Conservation (phyloP, 2,797 vertebrate genomes). For the Sebastes umbrosus region DNA sequence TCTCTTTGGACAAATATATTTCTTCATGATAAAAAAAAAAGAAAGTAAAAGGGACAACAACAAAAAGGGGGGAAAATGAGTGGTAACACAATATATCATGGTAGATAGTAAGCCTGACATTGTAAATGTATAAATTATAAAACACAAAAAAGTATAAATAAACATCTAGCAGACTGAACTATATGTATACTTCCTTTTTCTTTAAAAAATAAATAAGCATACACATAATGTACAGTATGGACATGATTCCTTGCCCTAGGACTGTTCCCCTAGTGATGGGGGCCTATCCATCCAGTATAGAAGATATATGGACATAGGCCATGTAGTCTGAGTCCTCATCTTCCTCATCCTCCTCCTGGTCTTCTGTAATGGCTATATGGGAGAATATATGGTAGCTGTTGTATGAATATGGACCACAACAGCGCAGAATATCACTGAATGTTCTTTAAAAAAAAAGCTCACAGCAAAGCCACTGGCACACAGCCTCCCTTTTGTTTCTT, state of each 20-base stretch:
- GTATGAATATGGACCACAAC: constrained; percentile 98
- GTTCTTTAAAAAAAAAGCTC: constrained; percentile 84
- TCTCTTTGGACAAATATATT: constrained; percentile 99
- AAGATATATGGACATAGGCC: constrained; percentile 95
- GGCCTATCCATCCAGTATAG: constrained; percentile 97
- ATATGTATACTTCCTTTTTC: constrained; percentile 97
- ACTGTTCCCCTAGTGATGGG: constrained; percentile 87
- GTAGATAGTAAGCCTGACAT: constrained; percentile 97
- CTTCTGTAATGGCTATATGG: constrained; percentile 99
- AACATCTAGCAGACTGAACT: constrained; percentile 99
- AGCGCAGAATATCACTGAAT: constrained; percentile 93
- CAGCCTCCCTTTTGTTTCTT: constrained; percentile 69
- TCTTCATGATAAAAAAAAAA: constrained; percentile 88
- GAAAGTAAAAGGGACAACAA: constrained; percentile 63
- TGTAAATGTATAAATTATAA: constrained; percentile 99
- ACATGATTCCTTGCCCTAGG: constrained; percentile 92
- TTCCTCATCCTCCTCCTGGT: constrained; percentile 95
- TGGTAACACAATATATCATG: constrained; percentile 87
- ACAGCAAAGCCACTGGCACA: constrained; percentile 86
- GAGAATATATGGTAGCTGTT: constrained; percentile 99
- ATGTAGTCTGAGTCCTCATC: constrained; percentile 98
- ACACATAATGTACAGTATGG: constrained; percentile 99
- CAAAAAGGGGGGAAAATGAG: constrained; percentile 67
- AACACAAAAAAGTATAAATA: constrained; percentile 99
- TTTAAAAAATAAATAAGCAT: constrained; percentile 99